Evolutionary conservation across 2,797 vertebrate species (phyloP).

Genomic region (Brotula barbata): DNA sequence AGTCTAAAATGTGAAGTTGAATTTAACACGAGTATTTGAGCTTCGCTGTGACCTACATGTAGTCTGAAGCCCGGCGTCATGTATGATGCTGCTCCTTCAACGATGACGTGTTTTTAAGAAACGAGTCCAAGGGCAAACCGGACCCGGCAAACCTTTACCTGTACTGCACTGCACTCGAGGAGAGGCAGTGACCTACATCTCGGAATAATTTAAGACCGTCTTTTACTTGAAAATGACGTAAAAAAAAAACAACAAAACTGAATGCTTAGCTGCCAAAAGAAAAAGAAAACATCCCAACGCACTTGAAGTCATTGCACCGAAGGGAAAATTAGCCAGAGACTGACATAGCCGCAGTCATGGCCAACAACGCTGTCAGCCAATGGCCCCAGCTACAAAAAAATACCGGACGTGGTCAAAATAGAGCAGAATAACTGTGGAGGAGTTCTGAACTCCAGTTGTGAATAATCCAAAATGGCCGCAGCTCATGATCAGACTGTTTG

Average conservation of each 20-base stretch:
- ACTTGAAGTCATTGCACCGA: slow-evolving; percentile 60
- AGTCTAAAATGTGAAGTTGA: slow-evolving; percentile 6
- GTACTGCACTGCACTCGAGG: slow-evolving; percentile 22
- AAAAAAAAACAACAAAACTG: too few species aligned
- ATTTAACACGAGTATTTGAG: too few species aligned
- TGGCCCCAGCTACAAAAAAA: slow-evolving; percentile 15
- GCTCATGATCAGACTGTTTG: not conserved
- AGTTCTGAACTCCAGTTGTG: slow-evolving; percentile 2
- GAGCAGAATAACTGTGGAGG: slow-evolving; percentile 21
- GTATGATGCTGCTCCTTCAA: slow-evolving; percentile 18
- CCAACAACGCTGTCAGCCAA: slow-evolving; percentile 20
- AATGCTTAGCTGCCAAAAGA: slow-evolving; percentile 72
- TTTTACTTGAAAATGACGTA: slow-evolving; percentile 47
- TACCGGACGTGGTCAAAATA: slow-evolving; percentile 32
- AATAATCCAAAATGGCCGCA: slow-evolving; percentile 4
- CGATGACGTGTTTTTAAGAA: slow-evolving; percentile 27
- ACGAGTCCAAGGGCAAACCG: slow-evolving; percentile 28
- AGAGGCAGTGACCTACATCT: slow-evolving; percentile 43
- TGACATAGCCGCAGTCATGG: slow-evolving; percentile 27
- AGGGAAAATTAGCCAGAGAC: slow-evolving; percentile 36
- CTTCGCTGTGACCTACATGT: too few species aligned
- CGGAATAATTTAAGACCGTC: slow-evolving; percentile 68
- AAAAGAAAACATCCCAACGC: slow-evolving; percentile 39
- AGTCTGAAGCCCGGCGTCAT: too few species aligned
- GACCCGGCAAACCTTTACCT: slow-evolving; percentile 22